Evolutionary conservation across 2,888 invertebrate species (phyloP).

Genomic region (Leucophenga montana): DNA sequence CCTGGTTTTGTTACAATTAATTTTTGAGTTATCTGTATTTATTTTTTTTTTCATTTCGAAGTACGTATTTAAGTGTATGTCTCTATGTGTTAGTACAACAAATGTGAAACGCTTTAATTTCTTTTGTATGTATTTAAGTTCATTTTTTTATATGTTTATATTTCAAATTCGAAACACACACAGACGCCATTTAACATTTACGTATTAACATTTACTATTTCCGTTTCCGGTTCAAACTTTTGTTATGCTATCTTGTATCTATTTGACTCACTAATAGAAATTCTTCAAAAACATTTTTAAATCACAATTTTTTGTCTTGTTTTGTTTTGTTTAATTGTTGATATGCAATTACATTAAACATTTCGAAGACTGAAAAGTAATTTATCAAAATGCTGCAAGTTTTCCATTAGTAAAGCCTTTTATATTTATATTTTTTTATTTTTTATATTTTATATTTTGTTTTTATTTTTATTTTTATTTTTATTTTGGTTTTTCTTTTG

Average conservation of each 20-base stretch:
- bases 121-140: conserved; percentile 31
- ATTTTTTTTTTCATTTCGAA: conserved; percentile 20
- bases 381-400: too few species aligned
- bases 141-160: conserved; percentile 6
- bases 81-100: conserved; percentile 38
- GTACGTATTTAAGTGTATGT: conserved; percentile 33
- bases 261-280: neutral
- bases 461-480: too few species aligned
- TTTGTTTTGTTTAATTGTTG: too few species aligned
- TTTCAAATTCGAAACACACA: conserved; percentile 16
- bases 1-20: neutral
- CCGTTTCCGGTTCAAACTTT: neutral
- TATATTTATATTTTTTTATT: too few species aligned
- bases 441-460: too few species aligned
- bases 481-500: too few species aligned
- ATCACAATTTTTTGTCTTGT: too few species aligned
- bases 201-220: conserved; percentile 8
- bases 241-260: conserved; percentile 1
- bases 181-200: conserved; percentile 22
- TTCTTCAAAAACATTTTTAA: too few species aligned
- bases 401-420: too few species aligned
- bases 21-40: conserved; percentile 26
- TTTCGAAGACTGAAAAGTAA: too few species aligned
- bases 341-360: too few species aligned
- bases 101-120: neutral